Percentiles rank a stretch among this genome's conserved stretches.
Evolutionary conservation across 2,113 vertebrate genomes (phyloP).

Genomic region (Pungitius pungitius): DNA sequence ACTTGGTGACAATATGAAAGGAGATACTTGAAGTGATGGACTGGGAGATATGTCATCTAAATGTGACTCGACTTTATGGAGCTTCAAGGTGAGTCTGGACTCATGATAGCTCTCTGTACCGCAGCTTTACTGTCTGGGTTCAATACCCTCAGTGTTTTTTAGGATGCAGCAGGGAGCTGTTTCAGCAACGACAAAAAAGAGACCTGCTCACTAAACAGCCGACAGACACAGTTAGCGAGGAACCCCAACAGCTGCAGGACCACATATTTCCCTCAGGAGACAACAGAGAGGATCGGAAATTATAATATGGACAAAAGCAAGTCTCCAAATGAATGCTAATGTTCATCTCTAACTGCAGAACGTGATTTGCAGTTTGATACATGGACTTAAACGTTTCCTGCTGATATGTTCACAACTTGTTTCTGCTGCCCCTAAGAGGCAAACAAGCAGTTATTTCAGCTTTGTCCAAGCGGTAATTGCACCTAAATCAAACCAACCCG

Average conservation of each 20-base stretch:
- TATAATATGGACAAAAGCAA: background rate
- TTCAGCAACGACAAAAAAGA: background rate
- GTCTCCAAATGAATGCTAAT: background rate
- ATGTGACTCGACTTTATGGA: background rate
- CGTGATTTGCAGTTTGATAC: background rate
- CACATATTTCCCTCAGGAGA: background rate
- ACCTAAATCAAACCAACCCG: background rate
- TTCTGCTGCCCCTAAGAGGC: background rate
- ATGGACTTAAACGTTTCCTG: background rate
- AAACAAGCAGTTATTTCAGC: background rate
- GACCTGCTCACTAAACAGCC: background rate
- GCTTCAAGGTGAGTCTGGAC: background rate
- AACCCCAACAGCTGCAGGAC: background rate
- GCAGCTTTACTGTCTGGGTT: background rate
- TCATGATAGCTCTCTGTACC: background rate
- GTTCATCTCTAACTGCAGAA: background rate
- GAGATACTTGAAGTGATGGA: background rate
- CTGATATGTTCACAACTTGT: background rate
- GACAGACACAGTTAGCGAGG: background rate
- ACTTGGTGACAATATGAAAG: background rate
- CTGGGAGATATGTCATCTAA: background rate
- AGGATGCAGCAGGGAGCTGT: background rate
- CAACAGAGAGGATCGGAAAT: background rate
- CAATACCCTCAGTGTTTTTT: background rate
- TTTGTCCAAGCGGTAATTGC: background rate